Evolutionary conservation across 1,140 invertebrate genomes (phyloP).

Genomic region (Drosophila quadrilineata): DNA sequence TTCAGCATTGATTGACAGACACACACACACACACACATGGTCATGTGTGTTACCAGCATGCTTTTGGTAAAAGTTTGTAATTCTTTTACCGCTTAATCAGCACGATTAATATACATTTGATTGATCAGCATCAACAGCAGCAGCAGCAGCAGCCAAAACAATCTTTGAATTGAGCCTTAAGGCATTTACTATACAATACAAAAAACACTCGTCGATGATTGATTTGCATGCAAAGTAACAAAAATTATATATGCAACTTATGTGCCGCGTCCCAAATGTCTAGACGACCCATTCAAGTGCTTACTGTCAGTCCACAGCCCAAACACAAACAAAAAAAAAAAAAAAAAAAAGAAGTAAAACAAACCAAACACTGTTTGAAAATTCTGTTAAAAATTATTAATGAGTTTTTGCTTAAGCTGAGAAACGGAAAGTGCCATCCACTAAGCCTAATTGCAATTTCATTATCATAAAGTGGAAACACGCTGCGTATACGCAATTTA

Average conservation of each 20-base stretch:
- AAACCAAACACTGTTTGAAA: no score
- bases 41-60: neutral
- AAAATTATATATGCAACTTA: neutral
- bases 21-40: neutral
- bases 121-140: conserved; percentile 42
- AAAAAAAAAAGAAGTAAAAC: no score
- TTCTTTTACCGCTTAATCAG: conserved; percentile 47
- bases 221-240: conserved; percentile 49
- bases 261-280: conserved; percentile 18
- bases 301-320: no score
- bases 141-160: neutral
- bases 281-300: conserved; percentile 35
- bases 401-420: neutral
- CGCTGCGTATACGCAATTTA: conserved; percentile 24
- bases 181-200: no score
- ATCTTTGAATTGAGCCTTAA: no score
- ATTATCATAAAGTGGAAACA: no score
- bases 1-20: conserved; percentile 4
- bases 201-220: conserved; percentile 48
- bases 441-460: no score
- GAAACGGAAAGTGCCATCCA: no score
- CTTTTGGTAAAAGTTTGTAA: conserved; percentile 16
- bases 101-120: conserved; percentile 67
- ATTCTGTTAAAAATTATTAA: no score
- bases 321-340: no score